Evolutionary conservation across 2,888 invertebrate species (phyloP).

Genomic region (Ptychoptera contaminata): DNA sequence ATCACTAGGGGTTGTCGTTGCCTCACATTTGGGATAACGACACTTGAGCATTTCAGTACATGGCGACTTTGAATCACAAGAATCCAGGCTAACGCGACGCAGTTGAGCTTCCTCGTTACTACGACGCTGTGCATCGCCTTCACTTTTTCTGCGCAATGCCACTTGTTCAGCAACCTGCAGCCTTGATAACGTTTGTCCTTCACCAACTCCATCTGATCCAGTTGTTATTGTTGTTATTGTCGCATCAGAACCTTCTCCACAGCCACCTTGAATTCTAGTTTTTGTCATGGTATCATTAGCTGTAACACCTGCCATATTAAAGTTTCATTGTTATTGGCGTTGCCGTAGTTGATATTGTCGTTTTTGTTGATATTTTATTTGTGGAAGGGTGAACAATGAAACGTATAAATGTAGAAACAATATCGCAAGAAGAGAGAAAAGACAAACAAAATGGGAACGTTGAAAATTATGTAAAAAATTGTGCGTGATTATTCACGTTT

Average conservation of each 20-base stretch:
- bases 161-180: slow-evolving; percentile 16
- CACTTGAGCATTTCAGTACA: slow-evolving; percentile 42
- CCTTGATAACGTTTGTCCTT: not conserved
- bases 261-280: not conserved
- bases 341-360: too few relatives aligned
- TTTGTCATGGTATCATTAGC: slow-evolving; percentile 18
- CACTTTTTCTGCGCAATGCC: slow-evolving; percentile 41
- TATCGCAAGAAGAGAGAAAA: too few relatives aligned
- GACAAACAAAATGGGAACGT: too few relatives aligned
- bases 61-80: slow-evolving; percentile 30
- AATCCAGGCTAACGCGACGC: slow-evolving; percentile 48
- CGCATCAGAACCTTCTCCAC: too few relatives aligned
- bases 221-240: slow-evolving; percentile 7
- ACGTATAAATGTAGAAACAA: too few relatives aligned
- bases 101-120: slow-evolving; percentile 11
- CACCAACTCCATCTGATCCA: too few relatives aligned
- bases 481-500: too few relatives aligned
- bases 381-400: too few relatives aligned
- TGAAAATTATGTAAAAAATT: too few relatives aligned
- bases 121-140: slow-evolving; percentile 36
- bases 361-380: too few relatives aligned
- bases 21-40: slow-evolving; percentile 66
- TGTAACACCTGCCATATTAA: slow-evolving; percentile 18
- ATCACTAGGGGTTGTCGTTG: slow-evolving; percentile 51
- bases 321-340: too few relatives aligned